Evolutionary conservation across 1,140 invertebrate genomes (phyloP).

Genomic region (Sitobion miscanthi): DNA sequence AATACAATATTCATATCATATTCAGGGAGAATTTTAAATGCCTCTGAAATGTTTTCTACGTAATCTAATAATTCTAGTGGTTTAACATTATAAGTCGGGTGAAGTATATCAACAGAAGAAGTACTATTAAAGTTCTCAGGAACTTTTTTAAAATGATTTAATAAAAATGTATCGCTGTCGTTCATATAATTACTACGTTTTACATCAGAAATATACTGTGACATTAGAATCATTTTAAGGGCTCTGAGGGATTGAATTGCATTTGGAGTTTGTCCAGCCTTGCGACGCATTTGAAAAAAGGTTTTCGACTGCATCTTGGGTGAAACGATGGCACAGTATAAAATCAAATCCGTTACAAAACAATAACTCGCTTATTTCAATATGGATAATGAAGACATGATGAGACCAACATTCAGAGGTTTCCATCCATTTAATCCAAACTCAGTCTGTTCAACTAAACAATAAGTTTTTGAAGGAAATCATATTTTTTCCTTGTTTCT

Average conservation of each 20-base stretch:
- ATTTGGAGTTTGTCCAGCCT: neutral
- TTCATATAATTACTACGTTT: neutral
- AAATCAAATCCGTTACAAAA: too few relatives aligned
- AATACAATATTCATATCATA: slow-evolving; percentile 12
- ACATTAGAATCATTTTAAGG: neutral
- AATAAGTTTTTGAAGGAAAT: too few relatives aligned
- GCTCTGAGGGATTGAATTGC: slow-evolving; percentile 12
- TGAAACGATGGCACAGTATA: too few relatives aligned
- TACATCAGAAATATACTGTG: slow-evolving; percentile 4
- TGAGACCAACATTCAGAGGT: too few relatives aligned
- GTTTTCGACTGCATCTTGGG: neutral
- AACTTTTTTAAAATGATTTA: slow-evolving; percentile 5
- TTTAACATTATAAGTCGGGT: neutral
- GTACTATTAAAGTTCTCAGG: neutral
- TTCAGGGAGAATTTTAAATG: neutral
- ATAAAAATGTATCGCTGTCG: neutral
- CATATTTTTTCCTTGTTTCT: too few relatives aligned
- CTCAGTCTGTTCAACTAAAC: too few relatives aligned
- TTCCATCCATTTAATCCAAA: too few relatives aligned
- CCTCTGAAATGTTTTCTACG: neutral
- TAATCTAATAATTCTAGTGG: neutral
- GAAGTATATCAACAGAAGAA: neutral
- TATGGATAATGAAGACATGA: too few relatives aligned
- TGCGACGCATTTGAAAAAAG: neutral
- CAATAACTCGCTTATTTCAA: too few relatives aligned